Evolutionary conservation across 64 coral and sea anemone species (phyloP).

Genomic region (Actinia tenebrosa): DNA sequence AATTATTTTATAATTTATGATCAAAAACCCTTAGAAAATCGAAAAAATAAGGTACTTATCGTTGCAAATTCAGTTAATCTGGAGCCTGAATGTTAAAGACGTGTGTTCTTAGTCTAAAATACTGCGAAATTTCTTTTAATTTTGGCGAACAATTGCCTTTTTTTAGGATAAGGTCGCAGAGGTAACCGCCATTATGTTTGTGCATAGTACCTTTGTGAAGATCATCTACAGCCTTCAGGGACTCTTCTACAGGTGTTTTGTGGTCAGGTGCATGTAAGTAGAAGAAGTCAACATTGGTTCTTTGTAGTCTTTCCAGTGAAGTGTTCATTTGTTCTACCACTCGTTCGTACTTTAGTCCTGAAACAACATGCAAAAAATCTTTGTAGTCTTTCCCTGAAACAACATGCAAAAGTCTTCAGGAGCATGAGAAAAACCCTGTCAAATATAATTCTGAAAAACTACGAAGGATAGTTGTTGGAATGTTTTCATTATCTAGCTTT

Average conservation of each 20-base stretch:
- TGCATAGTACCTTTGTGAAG: conserved; percentile 59
- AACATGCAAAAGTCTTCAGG: neutral
- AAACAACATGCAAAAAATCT: neutral
- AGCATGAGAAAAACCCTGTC: too few relatives aligned
- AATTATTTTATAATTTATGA: too few relatives aligned
- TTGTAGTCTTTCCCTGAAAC: too few relatives aligned
- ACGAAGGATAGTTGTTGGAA: too few relatives aligned
- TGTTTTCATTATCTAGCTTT: too few relatives aligned
- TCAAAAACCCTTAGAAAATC: too few relatives aligned
- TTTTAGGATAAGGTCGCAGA: neutral
- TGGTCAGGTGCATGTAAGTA: conserved; percentile 92
- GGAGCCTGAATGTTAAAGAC: neutral
- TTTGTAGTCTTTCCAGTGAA: conserved; percentile 71
- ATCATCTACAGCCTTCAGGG: conserved; percentile 68
- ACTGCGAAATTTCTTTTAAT: neutral
- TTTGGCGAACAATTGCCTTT: neutral
- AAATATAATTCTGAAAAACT: too few relatives aligned
- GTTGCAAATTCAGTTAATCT: neutral
- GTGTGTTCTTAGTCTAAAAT: neutral
- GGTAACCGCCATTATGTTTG: neutral
- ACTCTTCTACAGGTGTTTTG: conserved; percentile 75
- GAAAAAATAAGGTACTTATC: neutral
- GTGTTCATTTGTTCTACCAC: conserved; percentile 53
- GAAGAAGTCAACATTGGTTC: conserved; percentile 58
- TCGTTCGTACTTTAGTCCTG: conserved; percentile 60